Conservation (phyloP, 2,113 vertebrate species). For the Trichechus manatus region DNA sequence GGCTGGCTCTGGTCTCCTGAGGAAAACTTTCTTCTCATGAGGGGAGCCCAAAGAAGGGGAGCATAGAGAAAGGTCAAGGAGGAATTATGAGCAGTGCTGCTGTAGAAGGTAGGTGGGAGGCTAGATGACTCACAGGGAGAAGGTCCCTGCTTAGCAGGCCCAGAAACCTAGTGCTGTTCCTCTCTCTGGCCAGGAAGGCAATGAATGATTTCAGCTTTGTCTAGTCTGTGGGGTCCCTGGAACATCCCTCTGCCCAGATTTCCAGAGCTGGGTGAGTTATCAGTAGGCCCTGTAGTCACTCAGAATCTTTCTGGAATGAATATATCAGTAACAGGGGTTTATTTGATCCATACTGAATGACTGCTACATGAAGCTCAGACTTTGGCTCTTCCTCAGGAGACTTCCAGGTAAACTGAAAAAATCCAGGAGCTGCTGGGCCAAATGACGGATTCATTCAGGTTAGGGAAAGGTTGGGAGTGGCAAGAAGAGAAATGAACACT, state of each 20-base stretch:
- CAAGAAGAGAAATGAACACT: slow-evolving; percentile 30
- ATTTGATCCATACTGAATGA: slow-evolving; percentile 22
- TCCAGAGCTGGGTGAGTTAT: not conserved
- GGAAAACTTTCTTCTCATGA: not conserved
- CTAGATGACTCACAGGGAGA: not conserved
- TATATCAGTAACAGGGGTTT: not conserved
- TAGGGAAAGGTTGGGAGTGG: not conserved
- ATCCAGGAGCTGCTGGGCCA: not conserved
- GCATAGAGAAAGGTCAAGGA: not conserved
- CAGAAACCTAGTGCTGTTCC: not conserved
- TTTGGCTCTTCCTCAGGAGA: slow-evolving; percentile 30
- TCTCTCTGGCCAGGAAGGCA: slow-evolving; percentile 29
- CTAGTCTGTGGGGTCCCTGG: not conserved
- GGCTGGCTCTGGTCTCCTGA: not conserved
- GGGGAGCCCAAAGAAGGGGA: not conserved
- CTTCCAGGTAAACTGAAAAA: not conserved
- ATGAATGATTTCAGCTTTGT: slow-evolving; percentile 38
- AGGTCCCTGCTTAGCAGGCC: not conserved
- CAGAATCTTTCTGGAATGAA: slow-evolving; percentile 57
- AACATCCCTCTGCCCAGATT: slow-evolving; percentile 36
- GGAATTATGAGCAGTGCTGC: not conserved
- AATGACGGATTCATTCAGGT: slow-evolving; percentile 23
- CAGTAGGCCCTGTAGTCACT: slow-evolving; percentile 26
- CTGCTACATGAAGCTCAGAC: not conserved
- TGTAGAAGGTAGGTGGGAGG: not conserved